These are phyloP conservation scores for Amphipoea lucens DNA, from an alignment of 2,888 invertebrate genomes.

Conservation along the genomic window DNA sequence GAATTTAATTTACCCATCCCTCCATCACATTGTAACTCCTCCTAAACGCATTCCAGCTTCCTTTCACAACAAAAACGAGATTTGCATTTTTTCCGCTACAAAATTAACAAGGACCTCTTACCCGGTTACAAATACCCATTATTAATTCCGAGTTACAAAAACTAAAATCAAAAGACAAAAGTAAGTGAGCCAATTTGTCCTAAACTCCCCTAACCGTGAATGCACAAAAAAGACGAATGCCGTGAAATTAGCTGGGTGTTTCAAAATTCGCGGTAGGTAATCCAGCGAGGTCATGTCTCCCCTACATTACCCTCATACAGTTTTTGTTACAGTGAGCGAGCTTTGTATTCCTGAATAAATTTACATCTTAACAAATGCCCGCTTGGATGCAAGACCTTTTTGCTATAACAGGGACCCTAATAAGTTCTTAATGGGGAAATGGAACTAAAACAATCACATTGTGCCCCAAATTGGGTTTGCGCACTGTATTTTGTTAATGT, in stretches of 20 bases:
- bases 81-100: constrained; percentile 52
- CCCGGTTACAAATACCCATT: constrained; percentile 46
- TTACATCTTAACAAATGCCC: constrained; percentile 86
- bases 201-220: constrained; percentile 64
- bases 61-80: constrained; percentile 43
- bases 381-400: constrained; percentile 80
- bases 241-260: constrained; percentile 76
- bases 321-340: constrained; percentile 80
- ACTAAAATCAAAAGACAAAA: constrained; percentile 65
- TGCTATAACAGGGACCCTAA: constrained; percentile 76
- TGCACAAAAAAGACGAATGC: constrained; percentile 77
- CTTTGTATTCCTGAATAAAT: constrained; percentile 86
- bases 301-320: constrained; percentile 80
- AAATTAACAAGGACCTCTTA: constrained; percentile 36
- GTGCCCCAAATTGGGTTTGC: constrained; percentile 62
- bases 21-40: constrained; percentile 31
- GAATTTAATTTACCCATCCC: constrained; percentile 45
- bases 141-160: constrained; percentile 57
- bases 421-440: constrained; percentile 82
- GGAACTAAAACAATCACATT: constrained; percentile 76
- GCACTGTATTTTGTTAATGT: constrained; percentile 62
- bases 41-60: constrained; percentile 47
- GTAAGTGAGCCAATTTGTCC: constrained; percentile 64
- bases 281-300: constrained; percentile 78
- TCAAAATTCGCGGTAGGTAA: constrained; percentile 79